phyloP scores from a whole-genome alignment of 2,113 vertebrate genomes.

The Etia nguti region DNA sequence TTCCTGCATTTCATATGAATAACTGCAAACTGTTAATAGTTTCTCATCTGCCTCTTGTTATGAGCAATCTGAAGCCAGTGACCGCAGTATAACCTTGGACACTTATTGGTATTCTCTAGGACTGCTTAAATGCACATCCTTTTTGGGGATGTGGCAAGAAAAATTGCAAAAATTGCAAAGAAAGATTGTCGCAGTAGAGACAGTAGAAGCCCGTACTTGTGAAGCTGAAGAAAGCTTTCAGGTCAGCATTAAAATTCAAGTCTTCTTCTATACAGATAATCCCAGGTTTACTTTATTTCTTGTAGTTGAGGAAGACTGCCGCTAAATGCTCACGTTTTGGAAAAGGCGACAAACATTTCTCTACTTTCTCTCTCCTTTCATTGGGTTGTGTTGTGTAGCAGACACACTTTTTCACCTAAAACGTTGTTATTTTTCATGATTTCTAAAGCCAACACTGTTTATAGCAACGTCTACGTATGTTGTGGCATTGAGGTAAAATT shows the following conservation, averaged over 20 bases:
- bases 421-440: not conserved
- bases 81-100: constrained; percentile 25
- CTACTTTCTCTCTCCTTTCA: not conserved
- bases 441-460: not conserved
- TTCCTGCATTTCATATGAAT: not conserved
- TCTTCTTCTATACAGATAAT: not conserved
- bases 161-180: not conserved
- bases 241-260: not conserved
- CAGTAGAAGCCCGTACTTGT: not conserved
- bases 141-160: constrained; percentile 22
- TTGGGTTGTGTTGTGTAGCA: not conserved
- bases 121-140: not conserved
- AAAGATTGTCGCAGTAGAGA: not conserved
- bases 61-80: not conserved
- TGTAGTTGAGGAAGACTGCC: not conserved
- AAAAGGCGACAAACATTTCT: not conserved
- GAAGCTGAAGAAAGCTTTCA: not conserved
- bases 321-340: not conserved
- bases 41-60: constrained; percentile 35
- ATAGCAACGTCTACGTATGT: not conserved
- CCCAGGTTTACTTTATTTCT: not conserved
- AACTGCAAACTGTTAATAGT: not conserved
- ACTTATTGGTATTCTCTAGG: constrained; percentile 12
- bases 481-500: not conserved
- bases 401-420: not conserved